Evolutionary conservation across 2,797 vertebrate genomes (phyloP), one percentile per base, ranked within the genome.

Genomic region (Cygnus olor): DNA sequence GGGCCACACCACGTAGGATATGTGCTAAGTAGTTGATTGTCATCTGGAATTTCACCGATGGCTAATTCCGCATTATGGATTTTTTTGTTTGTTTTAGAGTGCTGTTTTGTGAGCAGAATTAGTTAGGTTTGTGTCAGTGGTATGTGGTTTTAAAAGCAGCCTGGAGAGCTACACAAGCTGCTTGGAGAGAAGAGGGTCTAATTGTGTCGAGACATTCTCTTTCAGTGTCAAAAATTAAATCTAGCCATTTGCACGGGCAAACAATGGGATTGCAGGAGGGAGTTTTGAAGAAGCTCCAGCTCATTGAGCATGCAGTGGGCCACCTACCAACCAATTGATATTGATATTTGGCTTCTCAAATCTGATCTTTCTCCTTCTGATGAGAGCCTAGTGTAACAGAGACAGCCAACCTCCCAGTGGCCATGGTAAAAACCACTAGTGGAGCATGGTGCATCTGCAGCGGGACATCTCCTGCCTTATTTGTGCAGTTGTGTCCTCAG

Each of bases 361-460:
- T 49, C 38, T 20, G 56, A 32, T 65, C 76, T 28, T 38, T 20
- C 28, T 69, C 68, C 30, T 49, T 69, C 65, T 32, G 24, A 57
- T 57, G 24, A 25, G 13, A 42, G 34, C 9, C 0, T 0, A 7
- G 18, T 34, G 79, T 21, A 34, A 14, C 17, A 24, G 40, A 79
- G 42, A 58, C 63, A 15, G 65, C 24, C 63, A 53, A 81, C 32
- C 20, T 1, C 1, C 7, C 6, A 10, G 65, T 15, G 42, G 21
- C 13, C 42, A 5, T 51, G 17, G 24, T 77, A 49, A 84, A 76
- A 44, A 7, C 27, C 0, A 0, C 9, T 30, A 6, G 4, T 2
- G 4, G 25, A 9, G 3, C 22, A 28, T 0, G 0, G 44, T 0
- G 0, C 38, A 51, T 83, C 45, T n/a, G 14, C 49, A 47, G 28